Evolutionary conservation across 2,113 vertebrate genomes (phyloP), one percentile per base, ranked within the genome.

Genomic region (Macrotis lagotis): DNA sequence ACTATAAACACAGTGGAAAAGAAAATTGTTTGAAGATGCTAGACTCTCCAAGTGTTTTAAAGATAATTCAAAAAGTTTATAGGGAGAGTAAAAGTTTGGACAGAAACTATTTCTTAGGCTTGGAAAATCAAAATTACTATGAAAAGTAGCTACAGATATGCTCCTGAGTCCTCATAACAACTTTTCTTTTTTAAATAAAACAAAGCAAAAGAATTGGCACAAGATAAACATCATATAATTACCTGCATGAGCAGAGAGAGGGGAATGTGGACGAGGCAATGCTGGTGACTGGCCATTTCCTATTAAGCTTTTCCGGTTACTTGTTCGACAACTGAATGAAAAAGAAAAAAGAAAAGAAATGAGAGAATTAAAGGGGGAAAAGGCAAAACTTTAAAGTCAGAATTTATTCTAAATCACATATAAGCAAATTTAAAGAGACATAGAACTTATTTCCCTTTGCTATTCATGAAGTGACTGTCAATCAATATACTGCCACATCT

Each of bases 251-350:
- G 99, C 99, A 26, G 99, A 99, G 59, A 99, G 99, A 0, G 99
- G 99, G 0, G 99, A 99, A 96, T 99, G 99, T 50, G 99, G 99
- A 51, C 99, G 98, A 88, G 99, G 99, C 97, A 99, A 98, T 37
- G 99, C 99, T 95, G 99, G 96, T 88, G 99, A 98, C 97, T 99
- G 99, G 51, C 99, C 99, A 98, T 99, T 99, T 98, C 99, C 99
- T 96, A 99, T 99, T 98, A 99, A 98, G 97, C 99, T 99, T 97
- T 99, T 99, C 98, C 99, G 98, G 98, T 99, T 99, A 98, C 99
- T 99, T 9, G 99, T 99, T 97, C 99, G 99, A 98, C 99, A 99
- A 98, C 99, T 99, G 98, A 52, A 89, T 98, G 83, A 97, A 91
- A 97, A 93, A 95, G 98, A 95, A 96, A 98, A 52, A 89, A 98